Percentiles rank a stretch among this genome's conserved stretches.
These are phyloP conservation scores for Cranoglanis bouderius DNA, from an alignment of 2,113 vertebrate genomes.

Conservation along the genomic window DNA sequence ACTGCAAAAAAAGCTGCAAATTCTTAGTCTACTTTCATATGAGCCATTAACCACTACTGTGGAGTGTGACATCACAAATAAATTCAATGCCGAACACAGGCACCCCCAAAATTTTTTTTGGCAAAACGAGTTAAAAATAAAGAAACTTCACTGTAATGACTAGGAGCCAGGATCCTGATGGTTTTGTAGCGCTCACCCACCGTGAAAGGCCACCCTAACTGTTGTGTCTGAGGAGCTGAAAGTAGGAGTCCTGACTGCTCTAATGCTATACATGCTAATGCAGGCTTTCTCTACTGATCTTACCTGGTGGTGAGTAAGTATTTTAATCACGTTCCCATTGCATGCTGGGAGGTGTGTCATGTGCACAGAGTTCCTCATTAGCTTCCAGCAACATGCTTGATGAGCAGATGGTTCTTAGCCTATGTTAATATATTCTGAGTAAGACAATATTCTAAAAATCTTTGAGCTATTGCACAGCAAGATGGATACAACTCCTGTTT, in stretches of 20 bases:
- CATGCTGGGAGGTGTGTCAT: conserved; percentile 43
- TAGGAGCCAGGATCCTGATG: background rate
- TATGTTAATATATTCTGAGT: conserved; percentile 46
- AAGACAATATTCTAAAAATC: conserved; percentile 37
- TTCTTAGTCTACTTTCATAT: too few relatives aligned
- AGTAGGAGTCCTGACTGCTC: conserved; percentile 6
- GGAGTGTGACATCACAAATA: too few relatives aligned
- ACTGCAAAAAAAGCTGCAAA: too few relatives aligned
- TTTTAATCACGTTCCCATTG: conserved; percentile 33
- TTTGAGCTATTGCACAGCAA: background rate
- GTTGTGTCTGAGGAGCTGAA: background rate
- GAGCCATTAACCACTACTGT: too few relatives aligned
- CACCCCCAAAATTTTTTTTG: too few relatives aligned
- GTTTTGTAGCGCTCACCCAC: background rate
- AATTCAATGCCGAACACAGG: too few relatives aligned
- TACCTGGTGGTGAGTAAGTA: conserved; percentile 8
- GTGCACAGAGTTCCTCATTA: conserved; percentile 40
- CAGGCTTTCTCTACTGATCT: conserved; percentile 22
- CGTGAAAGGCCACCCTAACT: background rate
- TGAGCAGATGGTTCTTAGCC: conserved; percentile 48
- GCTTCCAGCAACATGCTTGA: conserved; percentile 19
- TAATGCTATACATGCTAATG: conserved; percentile 33
- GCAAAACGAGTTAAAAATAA: too few relatives aligned
- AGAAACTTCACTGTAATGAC: background rate
- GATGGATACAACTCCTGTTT: conserved; percentile 17